A percentile compares a stretch with the other conserved stretches of the same genome.
phyloP scores from a whole-genome alignment of 1,140 invertebrate genomes.

The Diorhabda elongata region DNA sequence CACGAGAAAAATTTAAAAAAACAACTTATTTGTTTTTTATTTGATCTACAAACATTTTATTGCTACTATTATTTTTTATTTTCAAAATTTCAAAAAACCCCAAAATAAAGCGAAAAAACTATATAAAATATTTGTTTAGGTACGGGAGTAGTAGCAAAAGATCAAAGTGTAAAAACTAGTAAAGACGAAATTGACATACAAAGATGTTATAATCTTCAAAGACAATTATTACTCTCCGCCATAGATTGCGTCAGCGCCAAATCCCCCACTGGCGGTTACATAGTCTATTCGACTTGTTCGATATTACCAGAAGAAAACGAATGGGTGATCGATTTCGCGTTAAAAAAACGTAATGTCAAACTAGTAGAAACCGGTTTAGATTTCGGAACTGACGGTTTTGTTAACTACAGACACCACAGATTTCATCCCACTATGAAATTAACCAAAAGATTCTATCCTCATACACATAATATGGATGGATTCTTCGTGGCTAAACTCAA shows the following conservation, averaged over 20 bases:
- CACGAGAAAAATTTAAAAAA: too few species aligned
- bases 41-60: too few species aligned
- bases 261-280: constrained; percentile 85
- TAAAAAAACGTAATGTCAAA: constrained; percentile 92
- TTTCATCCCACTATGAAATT: constrained; percentile 92
- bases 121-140: constrained; percentile 45
- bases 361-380: constrained; percentile 89
- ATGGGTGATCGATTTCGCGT: constrained; percentile 92
- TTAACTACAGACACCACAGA: constrained; percentile 79
- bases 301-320: constrained; percentile 98
- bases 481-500: constrained; percentile 99
- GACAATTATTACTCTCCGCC: constrained; percentile 88
- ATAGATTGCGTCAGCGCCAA: constrained; percentile 95
- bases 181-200: constrained; percentile 90
- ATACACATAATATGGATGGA: constrained; percentile 98
- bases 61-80: too few species aligned
- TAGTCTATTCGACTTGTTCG: constrained; percentile 99
- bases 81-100: too few species aligned
- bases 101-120: constrained; percentile 18
- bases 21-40: too few species aligned
- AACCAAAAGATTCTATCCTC: constrained; percentile 91
- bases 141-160: constrained; percentile 98
- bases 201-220: constrained; percentile 88
- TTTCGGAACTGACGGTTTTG: constrained; percentile 94
- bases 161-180: constrained; percentile 89